Percentiles rank a stretch among this genome's conserved stretches.
Evolutionary conservation across 2,113 vertebrate species (phyloP).

Genomic region (Penelope pileata): DNA sequence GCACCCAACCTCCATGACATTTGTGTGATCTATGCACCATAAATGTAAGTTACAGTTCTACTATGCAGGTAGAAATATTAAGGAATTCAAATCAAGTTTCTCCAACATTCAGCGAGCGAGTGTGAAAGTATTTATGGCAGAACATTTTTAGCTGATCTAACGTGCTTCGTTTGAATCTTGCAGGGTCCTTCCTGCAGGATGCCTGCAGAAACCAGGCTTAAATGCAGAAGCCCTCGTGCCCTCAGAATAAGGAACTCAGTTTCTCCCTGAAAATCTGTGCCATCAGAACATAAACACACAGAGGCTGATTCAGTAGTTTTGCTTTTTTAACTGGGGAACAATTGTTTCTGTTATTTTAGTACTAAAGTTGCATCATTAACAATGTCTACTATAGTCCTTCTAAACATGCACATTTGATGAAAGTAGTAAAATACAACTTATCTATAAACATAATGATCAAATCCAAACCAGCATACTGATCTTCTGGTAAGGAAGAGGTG

Average conservation of each 20-base stretch:
- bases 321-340: constrained; percentile 36
- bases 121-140: neutral
- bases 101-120: neutral
- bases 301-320: neutral
- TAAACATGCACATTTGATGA: neutral
- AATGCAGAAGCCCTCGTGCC: constrained; percentile 14
- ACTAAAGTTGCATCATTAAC: constrained; percentile 7
- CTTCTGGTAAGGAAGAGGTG: neutral
- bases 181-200: constrained; percentile 12
- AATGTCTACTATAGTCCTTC: constrained; percentile 6
- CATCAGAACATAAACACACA: neutral
- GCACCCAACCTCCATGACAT: constrained; percentile 9
- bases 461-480: neutral
- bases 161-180: neutral
- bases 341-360: constrained; percentile 17
- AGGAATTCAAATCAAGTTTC: neutral
- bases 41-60: neutral
- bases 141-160: constrained; percentile 23
- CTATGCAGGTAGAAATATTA: neutral
- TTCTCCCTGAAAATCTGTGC: neutral
- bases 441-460: neutral
- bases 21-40: neutral
- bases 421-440: neutral
- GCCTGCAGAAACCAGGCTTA: neutral
- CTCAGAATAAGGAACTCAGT: neutral